phyloP scores from a whole-genome alignment of 1,140 invertebrate species.

The Armadillidium nasatum region DNA sequence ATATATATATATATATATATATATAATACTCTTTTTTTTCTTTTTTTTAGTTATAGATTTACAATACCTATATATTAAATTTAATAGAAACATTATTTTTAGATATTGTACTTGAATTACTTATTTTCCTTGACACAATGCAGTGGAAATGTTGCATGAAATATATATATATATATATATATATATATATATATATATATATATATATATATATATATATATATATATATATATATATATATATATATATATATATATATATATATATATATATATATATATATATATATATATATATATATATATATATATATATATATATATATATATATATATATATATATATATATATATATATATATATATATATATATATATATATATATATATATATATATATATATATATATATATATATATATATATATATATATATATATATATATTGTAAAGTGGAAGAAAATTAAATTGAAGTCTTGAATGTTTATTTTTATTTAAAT shows the following conservation, averaged over 20 bases:
- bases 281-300: not conserved
- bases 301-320: slow-evolving; percentile 3
- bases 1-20: too few relatives aligned
- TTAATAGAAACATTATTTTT: not conserved
- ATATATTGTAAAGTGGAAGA: too few relatives aligned
- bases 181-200: slow-evolving; percentile 3
- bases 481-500: not conserved
- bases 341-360: slow-evolving; percentile 3
- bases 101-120: not conserved
- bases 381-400: slow-evolving; percentile 3
- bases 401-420: slow-evolving; percentile 3
- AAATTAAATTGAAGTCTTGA: not conserved
- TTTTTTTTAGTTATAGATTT: not conserved
- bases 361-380: slow-evolving; percentile 3
- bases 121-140: not conserved
- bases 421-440: not conserved
- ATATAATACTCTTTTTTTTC: too few relatives aligned
- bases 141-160: not conserved
- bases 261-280: slow-evolving; percentile 3
- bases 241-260: slow-evolving; percentile 3
- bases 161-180: slow-evolving; percentile 3
- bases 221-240: slow-evolving; percentile 3
- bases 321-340: slow-evolving; percentile 3
- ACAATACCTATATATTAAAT: not conserved
- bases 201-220: slow-evolving; percentile 3